These are phyloP conservation scores for Pangasius mekongensis DNA, from an alignment of 2,797 vertebrate species.

Conservation along the genomic window DNA sequence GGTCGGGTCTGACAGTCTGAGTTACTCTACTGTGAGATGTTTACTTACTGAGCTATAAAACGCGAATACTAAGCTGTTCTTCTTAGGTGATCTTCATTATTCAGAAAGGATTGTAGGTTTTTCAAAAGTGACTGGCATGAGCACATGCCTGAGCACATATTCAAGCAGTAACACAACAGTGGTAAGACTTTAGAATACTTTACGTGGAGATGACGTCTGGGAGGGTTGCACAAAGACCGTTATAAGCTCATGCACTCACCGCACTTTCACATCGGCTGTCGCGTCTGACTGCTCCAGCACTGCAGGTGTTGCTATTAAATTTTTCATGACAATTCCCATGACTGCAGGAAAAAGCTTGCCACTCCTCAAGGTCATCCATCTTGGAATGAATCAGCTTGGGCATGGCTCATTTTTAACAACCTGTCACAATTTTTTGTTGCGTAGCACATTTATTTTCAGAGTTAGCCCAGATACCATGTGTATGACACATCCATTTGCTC, in stretches of 20 bases:
- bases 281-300: not conserved
- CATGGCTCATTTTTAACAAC: not conserved
- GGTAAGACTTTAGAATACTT: not conserved
- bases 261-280: not conserved
- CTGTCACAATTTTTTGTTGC: not conserved
- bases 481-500: not conserved
- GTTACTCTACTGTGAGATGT: not conserved
- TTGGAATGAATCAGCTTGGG: not conserved
- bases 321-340: not conserved
- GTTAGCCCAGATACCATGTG: not conserved
- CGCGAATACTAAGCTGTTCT: not conserved
- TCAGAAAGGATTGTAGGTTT: not conserved
- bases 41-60: not conserved
- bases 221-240: not conserved
- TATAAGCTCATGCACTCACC: not conserved
- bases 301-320: not conserved
- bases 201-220: not conserved
- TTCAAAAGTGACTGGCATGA: not conserved
- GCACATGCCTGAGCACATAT: not conserved
- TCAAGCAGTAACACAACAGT: not conserved
- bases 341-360: not conserved
- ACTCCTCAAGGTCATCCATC: not conserved
- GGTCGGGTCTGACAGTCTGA: slow-evolving; percentile 16
- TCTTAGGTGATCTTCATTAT: not conserved
- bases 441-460: not conserved